A percentile compares a stretch with the other conserved stretches of the same genome.
phyloP scores from a whole-genome alignment of 2,797 vertebrate genomes.

The Microctenopoma lineatum region DNA sequence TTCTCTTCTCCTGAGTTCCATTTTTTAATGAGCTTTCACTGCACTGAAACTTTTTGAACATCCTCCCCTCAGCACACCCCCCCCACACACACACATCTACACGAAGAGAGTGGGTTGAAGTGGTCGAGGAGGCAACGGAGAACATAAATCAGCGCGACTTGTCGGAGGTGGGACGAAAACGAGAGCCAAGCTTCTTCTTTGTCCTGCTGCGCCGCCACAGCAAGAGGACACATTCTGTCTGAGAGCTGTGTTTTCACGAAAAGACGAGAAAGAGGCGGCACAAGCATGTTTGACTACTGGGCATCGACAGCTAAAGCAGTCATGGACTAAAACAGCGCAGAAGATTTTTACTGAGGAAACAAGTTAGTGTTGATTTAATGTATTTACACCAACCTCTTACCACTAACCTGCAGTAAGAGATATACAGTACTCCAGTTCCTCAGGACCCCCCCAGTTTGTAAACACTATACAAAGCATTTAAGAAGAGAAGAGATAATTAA shows the following conservation, averaged over 20 bases:
- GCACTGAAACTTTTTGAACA: slow-evolving; percentile 7
- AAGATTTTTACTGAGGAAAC: background rate
- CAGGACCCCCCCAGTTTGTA: background rate
- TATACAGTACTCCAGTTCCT: background rate
- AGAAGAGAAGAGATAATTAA: background rate
- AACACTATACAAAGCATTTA: background rate
- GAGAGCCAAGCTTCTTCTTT: slow-evolving; percentile 22
- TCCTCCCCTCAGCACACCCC: background rate
- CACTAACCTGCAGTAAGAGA: background rate
- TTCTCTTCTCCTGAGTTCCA: background rate
- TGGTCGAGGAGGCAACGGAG: slow-evolving; percentile 23
- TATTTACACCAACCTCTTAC: background rate
- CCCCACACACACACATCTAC: slow-evolving; percentile 5
- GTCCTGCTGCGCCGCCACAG: slow-evolving; percentile 19
- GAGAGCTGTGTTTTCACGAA: slow-evolving; percentile 1
- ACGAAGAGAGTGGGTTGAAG: slow-evolving; percentile 6
- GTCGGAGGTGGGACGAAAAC: slow-evolving; percentile 36
- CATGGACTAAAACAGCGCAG: too few relatives aligned
- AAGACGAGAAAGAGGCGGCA: background rate
- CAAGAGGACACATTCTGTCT: slow-evolving; percentile 14
- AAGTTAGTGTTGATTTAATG: background rate
- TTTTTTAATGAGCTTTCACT: slow-evolving; percentile 26
- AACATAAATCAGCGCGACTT: slow-evolving; percentile 53
- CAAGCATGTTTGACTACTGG: too few relatives aligned
- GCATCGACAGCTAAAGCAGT: too few relatives aligned